Evolutionary conservation across 2,797 vertebrate genomes (phyloP).

Genomic region (Acipenser ruthenus): DNA sequence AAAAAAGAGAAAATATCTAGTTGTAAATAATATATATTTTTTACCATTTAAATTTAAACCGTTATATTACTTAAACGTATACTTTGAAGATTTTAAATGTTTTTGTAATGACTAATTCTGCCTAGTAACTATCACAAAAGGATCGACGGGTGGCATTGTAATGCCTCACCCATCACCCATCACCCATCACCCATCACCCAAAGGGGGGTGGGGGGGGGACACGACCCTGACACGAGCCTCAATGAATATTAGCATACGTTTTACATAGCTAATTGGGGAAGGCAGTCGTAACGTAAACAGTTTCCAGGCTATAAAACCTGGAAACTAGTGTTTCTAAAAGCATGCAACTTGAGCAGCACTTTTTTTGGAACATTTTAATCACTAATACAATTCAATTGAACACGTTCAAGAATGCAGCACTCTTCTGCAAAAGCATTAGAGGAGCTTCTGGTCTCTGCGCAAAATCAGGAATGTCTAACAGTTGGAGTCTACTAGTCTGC

Average conservation of each 20-base stretch:
- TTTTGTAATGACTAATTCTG: constrained; percentile 31
- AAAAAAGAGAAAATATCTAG: too few species aligned
- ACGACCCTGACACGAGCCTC: constrained; percentile 71
- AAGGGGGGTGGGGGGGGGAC: too few species aligned
- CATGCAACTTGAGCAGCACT: too few species aligned
- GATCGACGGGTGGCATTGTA: constrained; percentile 57
- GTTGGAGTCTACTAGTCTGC: constrained; percentile 95
- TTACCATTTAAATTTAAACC: too few species aligned
- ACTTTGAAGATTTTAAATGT: too few species aligned
- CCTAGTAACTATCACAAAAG: constrained; percentile 49
- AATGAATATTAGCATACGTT: constrained; percentile 73
- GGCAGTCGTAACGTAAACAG: constrained; percentile 52
- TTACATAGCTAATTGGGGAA: constrained; percentile 60
- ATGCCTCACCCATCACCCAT: constrained; percentile 59
- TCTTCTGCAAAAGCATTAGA: constrained; percentile 81
- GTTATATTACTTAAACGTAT: too few species aligned
- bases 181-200: constrained; percentile 32
- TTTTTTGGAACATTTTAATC: not conserved
- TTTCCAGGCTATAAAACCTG: constrained; percentile 57
- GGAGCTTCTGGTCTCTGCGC: constrained; percentile 79
- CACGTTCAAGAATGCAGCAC: constrained; percentile 64
- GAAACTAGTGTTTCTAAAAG: too few species aligned
- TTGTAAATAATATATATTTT: too few species aligned
- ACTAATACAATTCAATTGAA: constrained; percentile 16
- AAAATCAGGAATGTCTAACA: constrained; percentile 86